phyloP scores from a whole-genome alignment of 1,140 invertebrate genomes.

The Eciton burchellii region DNA sequence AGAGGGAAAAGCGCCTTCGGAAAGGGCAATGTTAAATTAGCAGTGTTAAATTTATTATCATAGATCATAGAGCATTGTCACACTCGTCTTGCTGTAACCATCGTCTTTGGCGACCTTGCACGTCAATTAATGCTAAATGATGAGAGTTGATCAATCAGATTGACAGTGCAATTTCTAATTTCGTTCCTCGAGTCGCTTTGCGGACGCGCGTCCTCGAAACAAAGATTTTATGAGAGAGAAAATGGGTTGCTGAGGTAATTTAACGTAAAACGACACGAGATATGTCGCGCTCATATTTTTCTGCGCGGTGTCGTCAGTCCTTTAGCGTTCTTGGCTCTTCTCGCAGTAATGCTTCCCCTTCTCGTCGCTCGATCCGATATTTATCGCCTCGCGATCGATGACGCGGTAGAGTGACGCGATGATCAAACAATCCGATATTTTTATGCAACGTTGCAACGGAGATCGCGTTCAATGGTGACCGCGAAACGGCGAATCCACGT shows the following conservation, averaged over 20 bases:
- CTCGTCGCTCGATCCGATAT: too few species aligned
- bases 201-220: neutral
- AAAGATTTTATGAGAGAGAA: neutral
- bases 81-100: neutral
- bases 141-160: constrained; percentile 9
- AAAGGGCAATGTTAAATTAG: neutral
- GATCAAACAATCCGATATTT: constrained; percentile 5
- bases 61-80: neutral
- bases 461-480: neutral
- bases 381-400: too few species aligned
- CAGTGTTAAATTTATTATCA: constrained; percentile 3
- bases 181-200: neutral
- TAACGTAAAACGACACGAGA: too few species aligned
- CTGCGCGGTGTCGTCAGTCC: too few species aligned
- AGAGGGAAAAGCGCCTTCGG: neutral
- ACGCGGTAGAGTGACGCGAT: neutral
- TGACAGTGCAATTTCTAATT: constrained; percentile 35
- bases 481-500: neutral
- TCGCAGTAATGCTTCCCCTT: too few species aligned
- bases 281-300: too few species aligned
- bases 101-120: constrained; percentile 1
- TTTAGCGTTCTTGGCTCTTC: too few species aligned
- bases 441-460: neutral
- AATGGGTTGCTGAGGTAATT: too few species aligned
- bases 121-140: constrained; percentile 12